Evolutionary conservation across 2,113 vertebrate species (phyloP).

Genomic region (Morone chrysops): DNA sequence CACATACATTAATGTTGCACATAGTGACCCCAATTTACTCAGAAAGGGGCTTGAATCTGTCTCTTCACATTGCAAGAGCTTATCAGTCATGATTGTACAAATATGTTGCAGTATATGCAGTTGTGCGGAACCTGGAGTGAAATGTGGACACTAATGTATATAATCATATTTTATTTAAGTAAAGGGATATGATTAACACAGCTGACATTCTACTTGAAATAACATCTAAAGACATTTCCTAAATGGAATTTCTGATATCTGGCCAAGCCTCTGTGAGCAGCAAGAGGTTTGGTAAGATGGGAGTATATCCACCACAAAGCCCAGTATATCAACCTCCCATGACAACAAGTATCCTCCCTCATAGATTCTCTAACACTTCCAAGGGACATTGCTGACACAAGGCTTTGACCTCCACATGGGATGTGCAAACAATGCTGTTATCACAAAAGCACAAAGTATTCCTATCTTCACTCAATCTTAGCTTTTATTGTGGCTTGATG

Average conservation of each 20-base stretch:
- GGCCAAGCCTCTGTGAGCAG: background rate
- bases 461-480: background rate
- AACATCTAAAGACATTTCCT: background rate
- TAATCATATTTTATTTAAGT: background rate
- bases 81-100: background rate
- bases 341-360: background rate
- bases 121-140: background rate
- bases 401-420: background rate
- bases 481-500: background rate
- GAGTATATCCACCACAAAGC: constrained; percentile 2
- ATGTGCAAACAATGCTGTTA: background rate
- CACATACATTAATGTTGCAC: background rate
- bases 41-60: background rate
- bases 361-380: background rate
- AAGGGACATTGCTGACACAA: background rate
- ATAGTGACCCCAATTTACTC: constrained; percentile 5
- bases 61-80: background rate
- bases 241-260: background rate
- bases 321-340: background rate
- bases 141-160: background rate
- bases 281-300: constrained; percentile 3
- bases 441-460: background rate
- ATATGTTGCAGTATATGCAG: background rate
- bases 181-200: background rate
- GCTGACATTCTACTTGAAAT: background rate